Conservation (phyloP, 2,888 invertebrate genomes). For the Epistrophella euchroma region DNA sequence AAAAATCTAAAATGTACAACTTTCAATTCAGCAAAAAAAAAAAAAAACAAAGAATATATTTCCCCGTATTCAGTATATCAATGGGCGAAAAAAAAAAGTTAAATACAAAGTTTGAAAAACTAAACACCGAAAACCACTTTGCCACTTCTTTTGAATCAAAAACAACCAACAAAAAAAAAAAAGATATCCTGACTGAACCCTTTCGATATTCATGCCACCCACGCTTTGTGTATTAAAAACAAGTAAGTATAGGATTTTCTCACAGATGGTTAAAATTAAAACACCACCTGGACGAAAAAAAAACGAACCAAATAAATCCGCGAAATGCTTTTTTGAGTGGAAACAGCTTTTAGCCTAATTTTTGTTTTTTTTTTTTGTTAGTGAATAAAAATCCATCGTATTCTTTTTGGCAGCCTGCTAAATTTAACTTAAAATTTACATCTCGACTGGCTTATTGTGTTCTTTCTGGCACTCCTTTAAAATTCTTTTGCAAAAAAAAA, state of each 20-base stretch:
- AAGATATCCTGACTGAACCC: background rate
- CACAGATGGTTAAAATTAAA: slow-evolving; percentile 22
- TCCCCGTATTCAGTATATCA: slow-evolving; percentile 15
- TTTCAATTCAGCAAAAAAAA: slow-evolving; percentile 29
- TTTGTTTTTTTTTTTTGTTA: slow-evolving; percentile 37
- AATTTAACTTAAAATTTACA: slow-evolving; percentile 23
- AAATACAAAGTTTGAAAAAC: slow-evolving; percentile 17
- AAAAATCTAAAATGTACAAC: slow-evolving; percentile 27
- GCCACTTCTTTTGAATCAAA: slow-evolving; percentile 48
- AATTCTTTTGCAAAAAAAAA: background rate
- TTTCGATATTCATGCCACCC: slow-evolving; percentile 39
- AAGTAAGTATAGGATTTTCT: background rate
- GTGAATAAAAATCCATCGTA: slow-evolving; percentile 25
- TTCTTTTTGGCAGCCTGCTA: slow-evolving; percentile 5
- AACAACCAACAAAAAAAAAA: background rate
- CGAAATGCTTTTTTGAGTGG: slow-evolving; percentile 46
- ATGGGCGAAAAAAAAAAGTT: slow-evolving; percentile 1
- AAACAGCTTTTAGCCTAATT: slow-evolving; percentile 60
- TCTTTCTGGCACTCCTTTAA: slow-evolving; percentile 4
- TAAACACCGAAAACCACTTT: slow-evolving; percentile 63
- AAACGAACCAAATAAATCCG: slow-evolving; percentile 4
- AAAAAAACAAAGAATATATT: background rate
- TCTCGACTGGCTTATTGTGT: slow-evolving; percentile 22
- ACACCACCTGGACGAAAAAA: slow-evolving; percentile 33
- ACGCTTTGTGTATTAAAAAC: background rate